Percentiles rank a stretch among this genome's conserved stretches.
phyloP scores from a whole-genome alignment of 2,113 vertebrate species.

The Ptyas mucosa region DNA sequence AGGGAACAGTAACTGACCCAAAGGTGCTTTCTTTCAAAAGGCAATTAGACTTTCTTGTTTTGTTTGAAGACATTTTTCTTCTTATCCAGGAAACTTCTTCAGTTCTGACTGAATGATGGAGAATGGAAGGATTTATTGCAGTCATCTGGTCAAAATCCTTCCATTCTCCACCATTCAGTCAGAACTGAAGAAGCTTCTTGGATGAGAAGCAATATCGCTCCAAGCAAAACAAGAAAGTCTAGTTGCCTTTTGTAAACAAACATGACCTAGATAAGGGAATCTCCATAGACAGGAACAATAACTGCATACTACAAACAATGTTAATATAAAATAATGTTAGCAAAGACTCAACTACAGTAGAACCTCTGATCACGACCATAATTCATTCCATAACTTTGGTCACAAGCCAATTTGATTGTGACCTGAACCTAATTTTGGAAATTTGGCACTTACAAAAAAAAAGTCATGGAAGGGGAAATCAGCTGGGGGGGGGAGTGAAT shows the following conservation, averaged over 20 bases:
- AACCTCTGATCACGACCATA: too few species aligned
- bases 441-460: too few species aligned
- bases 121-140: background rate
- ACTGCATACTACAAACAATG: background rate
- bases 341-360: background rate
- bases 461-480: too few species aligned
- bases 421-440: too few species aligned
- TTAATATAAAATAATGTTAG: background rate
- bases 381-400: too few species aligned
- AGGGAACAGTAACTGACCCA: background rate
- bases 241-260: background rate
- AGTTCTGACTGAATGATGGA: background rate
- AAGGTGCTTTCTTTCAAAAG: background rate
- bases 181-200: background rate
- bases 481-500: fast-evolving
- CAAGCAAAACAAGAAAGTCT: background rate
- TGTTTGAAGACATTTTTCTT: background rate
- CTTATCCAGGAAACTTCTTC: background rate
- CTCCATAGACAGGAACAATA: background rate
- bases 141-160: too few species aligned
- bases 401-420: too few species aligned
- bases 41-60: background rate
- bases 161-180: background rate
- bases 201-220: background rate
- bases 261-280: background rate